Conservation (phyloP, 2,113 vertebrate genomes). For the Rhineura floridana region DNA sequence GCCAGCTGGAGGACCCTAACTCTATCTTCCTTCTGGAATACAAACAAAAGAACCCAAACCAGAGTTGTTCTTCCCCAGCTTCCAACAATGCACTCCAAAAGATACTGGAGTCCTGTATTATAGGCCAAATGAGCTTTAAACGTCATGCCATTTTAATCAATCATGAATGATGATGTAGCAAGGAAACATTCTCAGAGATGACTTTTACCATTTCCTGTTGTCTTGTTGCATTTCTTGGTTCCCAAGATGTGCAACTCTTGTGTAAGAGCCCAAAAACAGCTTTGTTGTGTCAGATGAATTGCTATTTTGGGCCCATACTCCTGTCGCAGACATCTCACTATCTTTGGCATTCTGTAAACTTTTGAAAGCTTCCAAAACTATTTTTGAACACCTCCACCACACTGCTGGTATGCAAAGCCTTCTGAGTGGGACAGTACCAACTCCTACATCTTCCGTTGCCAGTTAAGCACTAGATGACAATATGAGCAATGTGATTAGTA, state of each 20-base stretch:
- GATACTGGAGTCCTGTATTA: no score
- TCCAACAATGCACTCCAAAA: no score
- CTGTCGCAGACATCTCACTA: background rate
- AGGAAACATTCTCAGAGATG: background rate
- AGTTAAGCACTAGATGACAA: background rate
- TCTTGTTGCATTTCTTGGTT: background rate
- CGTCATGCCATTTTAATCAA: background rate
- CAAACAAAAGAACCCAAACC: no score
- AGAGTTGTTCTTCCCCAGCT: no score
- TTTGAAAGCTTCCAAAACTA: background rate
- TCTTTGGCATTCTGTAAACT: background rate
- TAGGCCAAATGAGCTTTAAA: background rate
- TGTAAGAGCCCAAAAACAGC: background rate
- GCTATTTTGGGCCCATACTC: background rate
- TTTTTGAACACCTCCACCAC: background rate
- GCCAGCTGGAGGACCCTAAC: no score
- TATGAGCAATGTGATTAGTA: background rate
- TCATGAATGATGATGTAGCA: background rate
- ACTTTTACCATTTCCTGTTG: background rate
- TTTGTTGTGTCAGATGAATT: background rate
- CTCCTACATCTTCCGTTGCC: background rate
- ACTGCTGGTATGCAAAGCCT: background rate
- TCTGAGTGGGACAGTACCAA: background rate
- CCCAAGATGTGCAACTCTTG: background rate
- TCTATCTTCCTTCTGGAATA: no score